phyloP scores from a whole-genome alignment of 2,888 invertebrate genomes.

The Cheilosia variabilis region DNA sequence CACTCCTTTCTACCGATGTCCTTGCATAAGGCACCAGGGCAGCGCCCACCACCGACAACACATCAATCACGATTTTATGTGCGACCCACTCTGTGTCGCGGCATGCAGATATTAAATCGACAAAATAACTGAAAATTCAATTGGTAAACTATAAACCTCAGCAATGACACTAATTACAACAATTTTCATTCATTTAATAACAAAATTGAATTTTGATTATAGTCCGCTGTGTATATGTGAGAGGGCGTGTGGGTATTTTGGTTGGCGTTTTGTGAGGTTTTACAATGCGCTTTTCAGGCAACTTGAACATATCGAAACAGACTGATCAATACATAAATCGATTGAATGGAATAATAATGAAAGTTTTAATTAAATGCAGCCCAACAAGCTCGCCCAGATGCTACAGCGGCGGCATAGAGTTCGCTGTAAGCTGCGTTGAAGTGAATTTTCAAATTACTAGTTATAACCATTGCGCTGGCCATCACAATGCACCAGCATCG shows the following conservation, averaged over 20 bases:
- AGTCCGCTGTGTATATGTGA: neutral
- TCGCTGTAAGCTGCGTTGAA: too few relatives aligned
- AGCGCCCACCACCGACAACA: too few relatives aligned
- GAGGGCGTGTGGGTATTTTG: neutral
- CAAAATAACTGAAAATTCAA: constrained; percentile 65
- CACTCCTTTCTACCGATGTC: too few relatives aligned
- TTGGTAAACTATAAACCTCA: constrained; percentile 51
- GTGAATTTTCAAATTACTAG: too few relatives aligned
- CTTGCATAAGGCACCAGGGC: too few relatives aligned
- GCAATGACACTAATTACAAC: constrained; percentile 64
- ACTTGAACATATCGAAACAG: neutral
- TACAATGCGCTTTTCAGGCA: constrained; percentile 1
- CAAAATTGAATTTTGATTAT: constrained; percentile 66
- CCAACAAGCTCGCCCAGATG: neutral
- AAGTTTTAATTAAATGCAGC: constrained; percentile 41
- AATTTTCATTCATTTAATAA: constrained; percentile 57
- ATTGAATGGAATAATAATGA: constrained; percentile 28
- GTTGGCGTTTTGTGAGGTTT: neutral
- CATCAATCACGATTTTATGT: too few relatives aligned
- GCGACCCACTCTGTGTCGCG: neutral
- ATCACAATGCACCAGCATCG: too few relatives aligned
- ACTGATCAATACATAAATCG: constrained; percentile 5
- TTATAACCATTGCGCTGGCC: too few relatives aligned
- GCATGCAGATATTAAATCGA: constrained; percentile 40
- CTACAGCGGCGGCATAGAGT: too few relatives aligned